phyloP scores from a whole-genome alignment of 2,888 invertebrate species.

The Apamea anceps region DNA sequence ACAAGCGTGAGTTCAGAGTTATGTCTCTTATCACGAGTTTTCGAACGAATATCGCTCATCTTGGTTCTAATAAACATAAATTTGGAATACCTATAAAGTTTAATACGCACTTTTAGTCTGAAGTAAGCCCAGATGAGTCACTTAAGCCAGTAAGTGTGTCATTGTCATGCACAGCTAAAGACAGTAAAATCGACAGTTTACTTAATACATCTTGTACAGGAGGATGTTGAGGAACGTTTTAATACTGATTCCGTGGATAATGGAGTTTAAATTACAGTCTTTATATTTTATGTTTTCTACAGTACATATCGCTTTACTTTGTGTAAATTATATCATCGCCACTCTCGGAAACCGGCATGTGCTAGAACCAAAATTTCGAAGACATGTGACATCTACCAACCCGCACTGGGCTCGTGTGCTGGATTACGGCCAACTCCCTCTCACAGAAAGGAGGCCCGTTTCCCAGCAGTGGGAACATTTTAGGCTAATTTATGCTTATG shows the following conservation, averaged over 20 bases:
- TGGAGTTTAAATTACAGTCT: conserved; percentile 37
- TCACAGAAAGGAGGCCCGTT: neutral
- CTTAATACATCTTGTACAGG: conserved; percentile 25
- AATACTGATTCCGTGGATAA: conserved; percentile 8
- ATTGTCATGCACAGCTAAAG: conserved; percentile 19
- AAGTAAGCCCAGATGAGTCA: conserved; percentile 15
- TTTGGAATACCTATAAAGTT: conserved; percentile 42
- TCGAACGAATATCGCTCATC: conserved; percentile 52
- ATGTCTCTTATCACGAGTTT: conserved; percentile 49
- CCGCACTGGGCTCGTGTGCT: neutral
- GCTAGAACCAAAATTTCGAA: neutral
- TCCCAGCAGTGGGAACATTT: neutral
- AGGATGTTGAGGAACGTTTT: conserved; percentile 7
- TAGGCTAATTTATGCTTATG: neutral
- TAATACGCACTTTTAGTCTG: conserved; percentile 29
- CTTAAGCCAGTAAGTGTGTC: conserved; percentile 34
- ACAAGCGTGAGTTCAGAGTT: conserved; percentile 46
- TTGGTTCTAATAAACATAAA: conserved; percentile 19
- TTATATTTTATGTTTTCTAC: conserved; percentile 33
- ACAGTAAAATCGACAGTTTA: conserved; percentile 38
- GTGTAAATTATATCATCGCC: neutral
- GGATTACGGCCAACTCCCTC: neutral
- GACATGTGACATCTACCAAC: neutral
- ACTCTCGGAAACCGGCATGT: neutral
- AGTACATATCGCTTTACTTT: neutral